These are phyloP conservation scores for Hydroisotoma schaefferi DNA, from an alignment of 2,888 invertebrate species.

Conservation along the genomic window DNA sequence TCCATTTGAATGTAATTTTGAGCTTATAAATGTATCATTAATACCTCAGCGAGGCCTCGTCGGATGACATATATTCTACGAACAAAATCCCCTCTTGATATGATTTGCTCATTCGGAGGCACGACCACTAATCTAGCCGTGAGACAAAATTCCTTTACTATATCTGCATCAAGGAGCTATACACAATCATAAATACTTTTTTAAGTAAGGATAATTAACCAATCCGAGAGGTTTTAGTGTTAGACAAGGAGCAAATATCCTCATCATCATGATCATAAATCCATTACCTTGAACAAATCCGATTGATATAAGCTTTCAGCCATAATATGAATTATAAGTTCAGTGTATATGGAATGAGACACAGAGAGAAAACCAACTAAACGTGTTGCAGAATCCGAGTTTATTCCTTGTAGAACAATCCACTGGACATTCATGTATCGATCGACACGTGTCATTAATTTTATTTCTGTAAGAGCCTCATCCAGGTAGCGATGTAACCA, in stretches of 20 bases:
- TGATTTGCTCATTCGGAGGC: slow-evolving; percentile 21
- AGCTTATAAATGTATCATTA: neutral
- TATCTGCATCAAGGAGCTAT: slow-evolving; percentile 20
- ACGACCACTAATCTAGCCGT: slow-evolving; percentile 20
- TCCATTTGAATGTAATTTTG: neutral
- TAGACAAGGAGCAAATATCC: neutral
- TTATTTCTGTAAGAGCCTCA: slow-evolving; percentile 19
- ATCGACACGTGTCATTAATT: slow-evolving; percentile 24
- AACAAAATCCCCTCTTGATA: slow-evolving; percentile 22
- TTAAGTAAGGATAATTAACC: neutral
- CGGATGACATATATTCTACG: slow-evolving; percentile 28
- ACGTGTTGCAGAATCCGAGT: slow-evolving; percentile 8
- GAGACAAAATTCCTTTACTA: slow-evolving; percentile 27
- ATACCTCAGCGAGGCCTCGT: slow-evolving; percentile 26
- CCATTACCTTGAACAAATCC: slow-evolving; percentile 21
- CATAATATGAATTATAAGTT: slow-evolving; percentile 25
- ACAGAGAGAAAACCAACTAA: slow-evolving; percentile 23
- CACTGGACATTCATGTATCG: slow-evolving; percentile 25
- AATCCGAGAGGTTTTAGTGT: neutral
- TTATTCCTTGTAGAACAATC: slow-evolving; percentile 23
- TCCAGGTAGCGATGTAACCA: slow-evolving; percentile 25
- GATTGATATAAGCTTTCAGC: slow-evolving; percentile 22
- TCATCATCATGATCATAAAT: neutral
- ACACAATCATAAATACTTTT: neutral
- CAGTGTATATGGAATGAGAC: slow-evolving; percentile 28